Base-by-base conservation (phyloP, 2,797 vertebrate genomes). In the Hirundo rustica region DNA sequence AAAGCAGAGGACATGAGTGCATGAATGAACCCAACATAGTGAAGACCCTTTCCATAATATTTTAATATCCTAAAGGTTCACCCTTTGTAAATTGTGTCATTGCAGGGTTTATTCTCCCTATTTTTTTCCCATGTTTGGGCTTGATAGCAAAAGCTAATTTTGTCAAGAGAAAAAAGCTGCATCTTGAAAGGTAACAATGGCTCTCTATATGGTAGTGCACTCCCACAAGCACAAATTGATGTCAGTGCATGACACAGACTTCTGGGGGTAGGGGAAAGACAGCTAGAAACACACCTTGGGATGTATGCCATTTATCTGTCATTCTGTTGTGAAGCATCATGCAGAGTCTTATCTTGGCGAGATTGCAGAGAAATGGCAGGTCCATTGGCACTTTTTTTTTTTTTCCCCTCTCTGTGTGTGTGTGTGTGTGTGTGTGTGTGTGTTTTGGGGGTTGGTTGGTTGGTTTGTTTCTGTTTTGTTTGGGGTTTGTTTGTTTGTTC, bases 111-210 rank as follows among this genome's bases (percentile, higher is more conserved):
- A 73, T 73, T 67, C 18, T 82, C 14, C 25, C 13, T 11, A 20
- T 54, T 94, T 64, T 64, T 64, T 94, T 83, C 62, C 66, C 60
- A 51, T 85, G 64, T 86, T 75, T 81, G 57, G 36, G 34, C n/a
- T 89, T 76, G 40, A 79, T 42, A 68, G n/a, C 40, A 64, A 89
- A 89, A 30, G 16, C 34, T 65, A 61, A 67, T 16, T 45, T 23
- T 81, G 32, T 83, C 57, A 57, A 78, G 88, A 90, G n/a, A 83
- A 64, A 79, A 79, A 85, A 65, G 13, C 36, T 72, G 29, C 29
- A 10, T 66, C 70, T 40, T 60, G 51, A 83, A 92, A 79, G 36
- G 19, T 54, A 91, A 60, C 40, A 89, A 55, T 62, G 75, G 13
- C 57, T 90, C 60, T 44, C 44, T 40, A 23, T 54, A 80, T 62